These are phyloP conservation scores for Biston stratarius DNA, from an alignment of 2,888 invertebrate species.

Conservation along the genomic window DNA sequence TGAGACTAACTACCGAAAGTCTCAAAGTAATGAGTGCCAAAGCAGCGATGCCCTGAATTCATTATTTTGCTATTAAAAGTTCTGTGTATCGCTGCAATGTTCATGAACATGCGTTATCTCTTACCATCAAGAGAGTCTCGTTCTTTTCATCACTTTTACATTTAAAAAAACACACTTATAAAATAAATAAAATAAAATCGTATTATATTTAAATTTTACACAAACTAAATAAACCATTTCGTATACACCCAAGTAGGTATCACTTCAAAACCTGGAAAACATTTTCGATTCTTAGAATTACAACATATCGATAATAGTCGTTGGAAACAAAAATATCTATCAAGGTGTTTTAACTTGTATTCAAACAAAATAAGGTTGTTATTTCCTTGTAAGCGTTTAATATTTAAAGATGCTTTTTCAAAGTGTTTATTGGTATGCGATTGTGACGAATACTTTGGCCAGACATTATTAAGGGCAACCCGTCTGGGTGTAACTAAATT, in stretches of 20 bases:
- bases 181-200: too few relatives aligned
- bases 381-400: slow-evolving; percentile 7
- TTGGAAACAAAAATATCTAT: slow-evolving; percentile 42
- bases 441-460: slow-evolving; percentile 65
- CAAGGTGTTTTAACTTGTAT: slow-evolving; percentile 16
- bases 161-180: too few relatives aligned
- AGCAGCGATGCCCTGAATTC: too few relatives aligned
- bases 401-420: slow-evolving; percentile 16
- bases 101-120: too few relatives aligned
- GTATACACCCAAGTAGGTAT: too few relatives aligned
- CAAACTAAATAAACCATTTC: slow-evolving; percentile 37
- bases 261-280: slow-evolving; percentile 57
- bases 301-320: slow-evolving; percentile 44
- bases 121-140: too few relatives aligned
- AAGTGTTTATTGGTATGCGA: slow-evolving; percentile 45
- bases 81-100: too few relatives aligned
- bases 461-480: slow-evolving; percentile 80
- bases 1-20: too few relatives aligned
- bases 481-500: slow-evolving; percentile 71
- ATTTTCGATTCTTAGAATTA: slow-evolving; percentile 69
- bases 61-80: too few relatives aligned
- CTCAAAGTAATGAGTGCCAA: too few relatives aligned
- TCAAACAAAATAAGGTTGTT: not conserved
- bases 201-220: not conserved
- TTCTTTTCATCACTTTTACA: too few relatives aligned